Conservation (phyloP, 2,888 invertebrate genomes). For the Clanis bilineata region DNA sequence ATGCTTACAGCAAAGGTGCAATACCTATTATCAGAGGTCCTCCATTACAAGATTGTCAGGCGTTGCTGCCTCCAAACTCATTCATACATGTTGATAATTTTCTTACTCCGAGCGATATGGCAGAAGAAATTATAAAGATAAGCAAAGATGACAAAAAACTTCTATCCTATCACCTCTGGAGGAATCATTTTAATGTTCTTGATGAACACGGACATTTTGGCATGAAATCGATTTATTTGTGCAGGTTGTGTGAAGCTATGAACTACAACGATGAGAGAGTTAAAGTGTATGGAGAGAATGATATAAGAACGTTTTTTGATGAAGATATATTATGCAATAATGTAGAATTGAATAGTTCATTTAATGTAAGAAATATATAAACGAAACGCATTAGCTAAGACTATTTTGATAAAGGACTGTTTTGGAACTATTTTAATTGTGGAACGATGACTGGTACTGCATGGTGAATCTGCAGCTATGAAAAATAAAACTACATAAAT, state of each 20-base stretch:
- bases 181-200: conserved; percentile 75
- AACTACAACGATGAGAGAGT: conserved; percentile 76
- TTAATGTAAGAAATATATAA: too few relatives aligned
- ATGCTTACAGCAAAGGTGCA: conserved; percentile 83
- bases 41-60: conserved; percentile 64
- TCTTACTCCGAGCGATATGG: conserved; percentile 72
- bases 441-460: too few relatives aligned
- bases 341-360: too few relatives aligned
- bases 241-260: conserved; percentile 86
- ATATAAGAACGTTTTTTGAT: conserved; percentile 46
- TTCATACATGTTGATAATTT: conserved; percentile 84
- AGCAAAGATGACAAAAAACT: conserved; percentile 55
- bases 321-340: too few relatives aligned
- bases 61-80: conserved; percentile 83
- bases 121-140: conserved; percentile 73
- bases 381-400: too few relatives aligned
- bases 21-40: conserved; percentile 86
- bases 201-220: conserved; percentile 88
- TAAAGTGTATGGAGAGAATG: conserved; percentile 43
- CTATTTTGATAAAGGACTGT: too few relatives aligned
- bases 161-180: conserved; percentile 82
- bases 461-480: too few relatives aligned
- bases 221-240: conserved; percentile 82
- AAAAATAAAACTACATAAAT: too few relatives aligned
- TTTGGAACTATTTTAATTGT: too few relatives aligned